These are phyloP conservation scores for Popillia japonica DNA, from an alignment of 1,140 invertebrate genomes.

Conservation along the genomic window DNA sequence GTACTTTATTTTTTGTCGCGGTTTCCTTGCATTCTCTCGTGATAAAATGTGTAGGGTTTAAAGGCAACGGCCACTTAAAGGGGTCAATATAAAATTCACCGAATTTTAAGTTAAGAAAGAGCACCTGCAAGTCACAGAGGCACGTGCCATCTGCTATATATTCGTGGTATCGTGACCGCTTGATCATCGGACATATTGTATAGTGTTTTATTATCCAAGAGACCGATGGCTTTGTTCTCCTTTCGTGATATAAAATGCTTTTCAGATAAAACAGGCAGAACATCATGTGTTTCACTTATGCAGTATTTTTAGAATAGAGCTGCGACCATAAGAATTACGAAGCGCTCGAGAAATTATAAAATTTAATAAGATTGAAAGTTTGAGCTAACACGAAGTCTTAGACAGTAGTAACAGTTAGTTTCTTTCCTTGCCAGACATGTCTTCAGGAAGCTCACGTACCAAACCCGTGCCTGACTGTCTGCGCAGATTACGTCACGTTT, in stretches of 20 bases:
- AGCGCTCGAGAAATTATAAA: no score
- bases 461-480: conserved; percentile 13
- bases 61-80: neutral
- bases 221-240: neutral
- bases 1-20: no score
- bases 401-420: conserved; percentile 1
- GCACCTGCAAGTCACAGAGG: conserved; percentile 23
- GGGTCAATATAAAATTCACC: conserved; percentile 3
- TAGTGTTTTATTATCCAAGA: conserved; percentile 5
- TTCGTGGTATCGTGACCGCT: conserved; percentile 3
- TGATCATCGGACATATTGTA: conserved; percentile 29
- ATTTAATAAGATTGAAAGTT: no score
- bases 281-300: no score
- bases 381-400: no score
- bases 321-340: no score
- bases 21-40: no score
- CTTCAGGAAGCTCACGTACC: conserved; percentile 6
- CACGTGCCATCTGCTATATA: conserved; percentile 17
- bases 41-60: no score
- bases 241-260: conserved; percentile 4
- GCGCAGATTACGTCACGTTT: neutral
- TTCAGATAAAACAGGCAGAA: neutral
- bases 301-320: no score
- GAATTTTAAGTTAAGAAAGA: conserved; percentile 2
- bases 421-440: neutral